These are phyloP conservation scores for Diplodus puntazzo DNA, from an alignment of 2,797 vertebrate genomes.

Conservation along the genomic window DNA sequence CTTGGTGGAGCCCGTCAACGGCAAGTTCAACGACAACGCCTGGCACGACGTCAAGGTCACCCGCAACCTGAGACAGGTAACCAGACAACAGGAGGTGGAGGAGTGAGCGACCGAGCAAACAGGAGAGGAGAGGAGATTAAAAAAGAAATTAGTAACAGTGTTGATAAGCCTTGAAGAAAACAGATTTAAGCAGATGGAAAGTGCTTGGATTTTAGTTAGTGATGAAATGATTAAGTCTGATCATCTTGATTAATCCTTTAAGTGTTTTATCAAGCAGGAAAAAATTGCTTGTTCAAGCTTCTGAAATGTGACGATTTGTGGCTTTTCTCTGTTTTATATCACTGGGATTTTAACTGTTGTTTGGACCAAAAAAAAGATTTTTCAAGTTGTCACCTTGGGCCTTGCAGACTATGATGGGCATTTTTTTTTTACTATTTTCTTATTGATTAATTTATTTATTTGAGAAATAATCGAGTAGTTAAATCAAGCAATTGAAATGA, in stretches of 20 bases:
- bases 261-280: constrained; percentile 3
- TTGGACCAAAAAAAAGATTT: background rate
- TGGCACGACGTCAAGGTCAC: constrained; percentile 99
- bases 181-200: constrained; percentile 4
- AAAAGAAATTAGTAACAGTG: background rate
- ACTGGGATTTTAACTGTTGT: background rate
- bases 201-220: constrained; percentile 25
- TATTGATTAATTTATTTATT: background rate
- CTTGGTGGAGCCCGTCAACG: constrained; percentile 99
- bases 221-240: constrained; percentile 9
- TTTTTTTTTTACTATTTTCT: background rate
- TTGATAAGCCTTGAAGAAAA: constrained; percentile 16
- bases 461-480: constrained; percentile 17
- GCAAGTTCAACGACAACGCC: constrained; percentile 99
- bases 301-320: constrained; percentile 16
- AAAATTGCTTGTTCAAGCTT: constrained; percentile 14
- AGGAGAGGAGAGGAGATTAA: constrained; percentile 17
- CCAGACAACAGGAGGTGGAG: constrained; percentile 86
- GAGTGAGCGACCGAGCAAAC: constrained; percentile 36
- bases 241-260: background rate
- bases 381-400: background rate
- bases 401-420: background rate
- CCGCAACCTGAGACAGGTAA: constrained; percentile 99
- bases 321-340: constrained; percentile 7
- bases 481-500: background rate